Evolutionary conservation across 2,797 vertebrate species (phyloP).

Genomic region (Acanthopagrus latus): DNA sequence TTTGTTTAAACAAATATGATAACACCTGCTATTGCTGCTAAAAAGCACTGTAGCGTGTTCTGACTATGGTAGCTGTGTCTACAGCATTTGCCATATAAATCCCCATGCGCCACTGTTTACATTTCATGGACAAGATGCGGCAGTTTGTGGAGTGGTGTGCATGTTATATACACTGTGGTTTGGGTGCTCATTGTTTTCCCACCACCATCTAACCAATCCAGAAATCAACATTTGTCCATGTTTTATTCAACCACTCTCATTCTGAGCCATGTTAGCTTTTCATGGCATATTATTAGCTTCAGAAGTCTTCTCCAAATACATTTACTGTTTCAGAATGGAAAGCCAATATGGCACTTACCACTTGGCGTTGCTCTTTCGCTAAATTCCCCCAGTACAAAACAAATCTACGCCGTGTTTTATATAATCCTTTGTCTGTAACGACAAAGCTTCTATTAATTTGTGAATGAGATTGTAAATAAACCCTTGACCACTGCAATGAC

Average conservation of each 20-base stretch:
- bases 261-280: background rate
- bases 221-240: background rate
- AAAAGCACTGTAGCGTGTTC: background rate
- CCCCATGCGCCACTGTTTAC: background rate
- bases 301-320: slow-evolving; percentile 1
- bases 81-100: background rate
- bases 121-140: background rate
- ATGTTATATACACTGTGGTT: background rate
- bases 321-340: background rate
- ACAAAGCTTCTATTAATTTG: background rate
- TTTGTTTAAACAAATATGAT: slow-evolving; percentile 3
- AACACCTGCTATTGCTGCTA: background rate
- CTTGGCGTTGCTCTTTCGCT: background rate
- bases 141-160: background rate
- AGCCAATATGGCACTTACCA: slow-evolving; percentile 13
- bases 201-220: background rate
- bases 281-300: background rate
- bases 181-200: background rate
- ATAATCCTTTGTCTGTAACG: background rate
- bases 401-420: slow-evolving; percentile 6
- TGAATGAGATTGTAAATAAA: slow-evolving; percentile 5
- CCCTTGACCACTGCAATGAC: background rate
- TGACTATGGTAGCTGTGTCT: background rate
- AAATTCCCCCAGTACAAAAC: background rate
- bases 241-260: background rate